Evolutionary conservation across 2,113 vertebrate genomes (phyloP), one percentile per base, ranked within the genome.

Genomic region (Heterochromis multidens): DNA sequence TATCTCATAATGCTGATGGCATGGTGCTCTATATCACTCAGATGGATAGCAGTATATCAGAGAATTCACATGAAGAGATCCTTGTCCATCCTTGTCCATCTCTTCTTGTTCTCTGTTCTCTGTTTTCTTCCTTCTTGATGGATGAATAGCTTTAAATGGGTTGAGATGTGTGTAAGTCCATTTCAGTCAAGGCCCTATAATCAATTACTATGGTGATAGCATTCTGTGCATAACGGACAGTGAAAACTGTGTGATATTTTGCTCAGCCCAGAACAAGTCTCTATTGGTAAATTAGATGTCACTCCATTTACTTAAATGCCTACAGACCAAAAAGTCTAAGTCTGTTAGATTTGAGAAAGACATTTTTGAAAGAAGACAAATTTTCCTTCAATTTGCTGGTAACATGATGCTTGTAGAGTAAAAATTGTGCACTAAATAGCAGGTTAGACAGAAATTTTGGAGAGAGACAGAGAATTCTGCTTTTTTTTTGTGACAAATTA

Each of bases 1-100:
- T 0, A 25, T 67, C 4, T 25, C 9, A 27, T 67, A 37, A 11
- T 25, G n/a, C 8, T 29, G 67, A 72, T 72, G 67, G 29, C 43
- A 21, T 0, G 40, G 40, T 29, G 40, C 65, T 72, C 40, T 49
- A 9, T 70, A 19, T 29, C 43, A 31, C 43, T 43, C 17, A 49
- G 40, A 72, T 16, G 19, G 46, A 40, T 1, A 27, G 65, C 0
- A 0, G 3, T 0, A 70, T 46, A 14, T 46, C 11, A 72, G 2
- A 49, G 40, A 49, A 19, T 72, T 29, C 40, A 27, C 23, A 13
- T 7, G 40, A 72, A 29, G 67, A 43, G 25, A 29, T 29, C 67
- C 0, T 49, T 49, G 25, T 27, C 43, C 43, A 72, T 17, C 43
- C 16, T 4, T 49, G 67, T 29, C 29, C 43, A 49, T 72, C n/a